A percentile compares a stretch with the other conserved stretches of the same genome.
These are phyloP conservation scores for Azorinus chamasolen DNA, from an alignment of 2,888 invertebrate genomes.

Conservation along the genomic window DNA sequence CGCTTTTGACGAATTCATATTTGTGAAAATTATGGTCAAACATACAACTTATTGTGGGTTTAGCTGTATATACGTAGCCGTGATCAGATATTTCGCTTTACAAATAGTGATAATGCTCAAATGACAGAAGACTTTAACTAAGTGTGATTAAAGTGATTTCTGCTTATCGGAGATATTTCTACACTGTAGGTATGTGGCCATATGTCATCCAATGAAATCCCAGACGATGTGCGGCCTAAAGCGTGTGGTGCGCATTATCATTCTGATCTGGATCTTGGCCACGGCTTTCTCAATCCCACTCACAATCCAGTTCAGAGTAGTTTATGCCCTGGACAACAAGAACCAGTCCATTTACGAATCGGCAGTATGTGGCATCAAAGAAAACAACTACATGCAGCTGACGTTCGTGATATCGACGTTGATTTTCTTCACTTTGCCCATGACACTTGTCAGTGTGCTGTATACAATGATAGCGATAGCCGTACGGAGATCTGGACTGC, in stretches of 20 bases:
- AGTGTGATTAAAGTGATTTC: no score
- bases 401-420: constrained; percentile 89
- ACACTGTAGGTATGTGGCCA: constrained; percentile 90
- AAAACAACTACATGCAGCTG: constrained; percentile 65
- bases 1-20: no score
- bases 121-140: no score
- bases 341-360: constrained; percentile 87
- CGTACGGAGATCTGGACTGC: constrained; percentile 74
- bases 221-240: constrained; percentile 94
- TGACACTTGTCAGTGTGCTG: constrained; percentile 94
- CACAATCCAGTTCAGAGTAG: constrained; percentile 91
- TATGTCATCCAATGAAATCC: constrained; percentile 94
- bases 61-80: no score
- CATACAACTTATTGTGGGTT: no score
- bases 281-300: constrained; percentile 90
- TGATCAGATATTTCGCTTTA: no score
- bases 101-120: no score
- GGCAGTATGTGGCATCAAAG: constrained; percentile 88
- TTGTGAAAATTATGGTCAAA: no score
- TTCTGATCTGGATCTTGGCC: constrained; percentile 93
- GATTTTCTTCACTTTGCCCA: constrained; percentile 94
- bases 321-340: constrained; percentile 79
- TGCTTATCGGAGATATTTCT: no score
- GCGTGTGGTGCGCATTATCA: constrained; percentile 93
- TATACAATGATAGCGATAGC: constrained; percentile 88